These are phyloP conservation scores for Paramormyrops hopkinsi DNA, from an alignment of 2,797 vertebrate genomes.

Conservation along the genomic window DNA sequence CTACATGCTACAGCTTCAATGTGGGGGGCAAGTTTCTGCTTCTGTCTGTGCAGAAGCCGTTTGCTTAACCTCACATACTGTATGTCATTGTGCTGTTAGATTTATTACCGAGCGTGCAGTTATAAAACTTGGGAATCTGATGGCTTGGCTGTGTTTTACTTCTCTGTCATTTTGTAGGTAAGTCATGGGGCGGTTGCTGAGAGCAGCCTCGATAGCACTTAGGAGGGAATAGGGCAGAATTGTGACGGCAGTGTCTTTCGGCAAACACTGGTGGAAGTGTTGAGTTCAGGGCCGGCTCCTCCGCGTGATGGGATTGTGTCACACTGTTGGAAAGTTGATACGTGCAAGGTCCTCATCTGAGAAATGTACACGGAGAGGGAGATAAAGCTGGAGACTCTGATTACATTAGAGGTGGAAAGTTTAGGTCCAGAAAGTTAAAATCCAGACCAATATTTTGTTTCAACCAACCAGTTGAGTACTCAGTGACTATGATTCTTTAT, in stretches of 20 bases:
- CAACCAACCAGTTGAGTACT: background rate
- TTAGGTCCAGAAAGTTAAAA: background rate
- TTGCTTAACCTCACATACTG: background rate
- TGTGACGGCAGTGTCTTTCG: slow-evolving; percentile 5
- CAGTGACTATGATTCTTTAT: background rate
- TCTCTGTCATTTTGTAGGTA: background rate
- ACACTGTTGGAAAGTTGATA: slow-evolving; percentile 20
- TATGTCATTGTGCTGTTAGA: background rate
- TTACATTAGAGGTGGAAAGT: background rate
- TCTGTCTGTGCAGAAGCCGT: background rate
- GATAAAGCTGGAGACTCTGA: slow-evolving; percentile 6
- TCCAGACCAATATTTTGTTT: background rate
- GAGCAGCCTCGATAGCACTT: background rate
- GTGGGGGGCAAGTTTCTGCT: background rate
- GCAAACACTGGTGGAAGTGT: slow-evolving; percentile 34
- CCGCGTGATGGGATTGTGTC: slow-evolving; percentile 30
- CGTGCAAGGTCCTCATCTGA: slow-evolving; percentile 14
- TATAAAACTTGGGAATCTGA: background rate
- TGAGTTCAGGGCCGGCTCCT: slow-evolving; percentile 25
- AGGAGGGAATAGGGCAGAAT: background rate
- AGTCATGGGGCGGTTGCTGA: background rate
- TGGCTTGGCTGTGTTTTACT: background rate
- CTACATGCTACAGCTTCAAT: background rate
- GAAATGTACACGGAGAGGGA: slow-evolving; percentile 20
- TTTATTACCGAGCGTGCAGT: background rate